phyloP scores from a whole-genome alignment of 2,113 vertebrate genomes.

The Pristiophorus japonicus region DNA sequence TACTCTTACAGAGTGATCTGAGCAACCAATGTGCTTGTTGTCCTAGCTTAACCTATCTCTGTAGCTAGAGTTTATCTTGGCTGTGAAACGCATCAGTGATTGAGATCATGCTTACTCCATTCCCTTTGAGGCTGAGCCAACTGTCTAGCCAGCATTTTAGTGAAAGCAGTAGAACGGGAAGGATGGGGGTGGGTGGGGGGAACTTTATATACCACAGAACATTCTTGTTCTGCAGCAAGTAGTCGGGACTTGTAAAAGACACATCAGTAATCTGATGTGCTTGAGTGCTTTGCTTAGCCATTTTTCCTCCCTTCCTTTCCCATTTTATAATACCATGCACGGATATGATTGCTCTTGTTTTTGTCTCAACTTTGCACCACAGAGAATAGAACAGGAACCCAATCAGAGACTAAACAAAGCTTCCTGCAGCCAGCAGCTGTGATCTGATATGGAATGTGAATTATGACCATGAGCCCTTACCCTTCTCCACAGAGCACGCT shows the following conservation, averaged over 20 bases:
- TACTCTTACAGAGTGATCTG: neutral
- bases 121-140: constrained; percentile 58
- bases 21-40: neutral
- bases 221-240: constrained; percentile 46
- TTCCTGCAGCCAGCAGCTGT: constrained; percentile 45
- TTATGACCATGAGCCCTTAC: constrained; percentile 42
- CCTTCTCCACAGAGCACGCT: constrained; percentile 39
- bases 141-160: constrained; percentile 63
- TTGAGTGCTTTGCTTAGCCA: constrained; percentile 42
- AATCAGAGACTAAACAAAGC: constrained; percentile 43
- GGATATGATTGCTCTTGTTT: constrained; percentile 41
- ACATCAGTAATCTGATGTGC: constrained; percentile 45
- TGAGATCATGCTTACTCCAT: constrained; percentile 53
- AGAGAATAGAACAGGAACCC: constrained; percentile 40
- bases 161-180: constrained; percentile 52
- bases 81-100: constrained; percentile 62
- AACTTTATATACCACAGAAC: neutral
- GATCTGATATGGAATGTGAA: constrained; percentile 39
- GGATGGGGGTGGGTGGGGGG: constrained; percentile 37
- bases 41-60: constrained; percentile 52
- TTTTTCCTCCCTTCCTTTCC: neutral
- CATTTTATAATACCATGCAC: constrained; percentile 31
- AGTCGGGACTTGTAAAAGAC: constrained; percentile 46
- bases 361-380: constrained; percentile 1
- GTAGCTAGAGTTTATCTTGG: constrained; percentile 63